phyloP scores from a whole-genome alignment of 2,113 vertebrate species.

The Bujurquina vittata region DNA sequence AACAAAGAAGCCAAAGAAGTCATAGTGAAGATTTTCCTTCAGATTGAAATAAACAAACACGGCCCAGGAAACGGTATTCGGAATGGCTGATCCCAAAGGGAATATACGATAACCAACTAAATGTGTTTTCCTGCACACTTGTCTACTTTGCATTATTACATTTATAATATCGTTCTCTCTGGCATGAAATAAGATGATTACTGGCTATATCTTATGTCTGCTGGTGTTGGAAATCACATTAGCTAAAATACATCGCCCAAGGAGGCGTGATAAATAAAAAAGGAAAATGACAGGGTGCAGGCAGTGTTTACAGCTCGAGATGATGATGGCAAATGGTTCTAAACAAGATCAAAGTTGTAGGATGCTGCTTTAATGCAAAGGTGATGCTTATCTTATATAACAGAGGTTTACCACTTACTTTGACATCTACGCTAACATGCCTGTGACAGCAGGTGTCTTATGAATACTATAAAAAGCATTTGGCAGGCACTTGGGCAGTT shows the following conservation, averaged over 20 bases:
- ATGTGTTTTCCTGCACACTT: not conserved
- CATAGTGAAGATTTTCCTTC: not conserved
- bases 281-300: not conserved
- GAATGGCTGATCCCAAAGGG: not conserved
- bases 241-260: not conserved
- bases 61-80: not conserved
- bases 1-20: not conserved
- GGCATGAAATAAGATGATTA: not conserved
- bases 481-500: not conserved
- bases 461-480: not conserved
- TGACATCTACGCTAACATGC: not conserved
- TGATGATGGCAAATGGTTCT: not conserved
- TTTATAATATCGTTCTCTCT: constrained; percentile 8
- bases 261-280: not conserved
- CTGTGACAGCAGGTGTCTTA: not conserved
- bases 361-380: not conserved
- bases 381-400: not conserved
- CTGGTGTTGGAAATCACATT: constrained; percentile 21
- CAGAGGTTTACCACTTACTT: not conserved
- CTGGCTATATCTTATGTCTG: constrained; percentile 5
- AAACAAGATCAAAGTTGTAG: not conserved
- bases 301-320: not conserved
- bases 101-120: not conserved
- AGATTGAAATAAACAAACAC: not conserved
- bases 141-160: constrained; percentile 27